Conservation (phyloP, 2,113 vertebrate genomes). For the Perca flavescens region DNA sequence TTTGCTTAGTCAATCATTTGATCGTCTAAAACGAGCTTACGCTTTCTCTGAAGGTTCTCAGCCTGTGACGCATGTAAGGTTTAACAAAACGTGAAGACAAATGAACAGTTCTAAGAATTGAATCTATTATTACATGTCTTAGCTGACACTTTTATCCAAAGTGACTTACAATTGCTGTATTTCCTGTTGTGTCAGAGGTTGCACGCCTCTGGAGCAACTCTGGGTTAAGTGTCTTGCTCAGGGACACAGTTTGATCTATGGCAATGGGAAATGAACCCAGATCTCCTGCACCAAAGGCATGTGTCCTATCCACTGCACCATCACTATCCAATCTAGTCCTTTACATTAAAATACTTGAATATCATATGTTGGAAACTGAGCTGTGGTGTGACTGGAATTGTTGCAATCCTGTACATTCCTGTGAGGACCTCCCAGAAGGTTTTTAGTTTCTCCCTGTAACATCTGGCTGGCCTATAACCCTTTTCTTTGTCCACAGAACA, state of each 20-base stretch:
- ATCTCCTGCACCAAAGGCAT: too few relatives aligned
- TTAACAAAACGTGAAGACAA: neutral
- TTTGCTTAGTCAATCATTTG: conserved; percentile 22
- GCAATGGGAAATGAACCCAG: too few relatives aligned
- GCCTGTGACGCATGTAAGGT: neutral
- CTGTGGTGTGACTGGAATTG: neutral
- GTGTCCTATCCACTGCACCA: too few relatives aligned
- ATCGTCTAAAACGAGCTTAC: neutral
- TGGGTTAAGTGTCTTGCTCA: too few relatives aligned
- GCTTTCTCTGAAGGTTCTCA: neutral
- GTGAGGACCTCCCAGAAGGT: neutral
- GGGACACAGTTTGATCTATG: too few relatives aligned
- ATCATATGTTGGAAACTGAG: neutral
- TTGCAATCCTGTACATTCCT: neutral
- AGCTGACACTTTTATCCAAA: too few relatives aligned
- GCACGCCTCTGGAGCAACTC: too few relatives aligned
- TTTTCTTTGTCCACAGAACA: conserved; percentile 3
- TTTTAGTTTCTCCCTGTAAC: neutral
- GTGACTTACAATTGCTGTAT: too few relatives aligned
- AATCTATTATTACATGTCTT: too few relatives aligned
- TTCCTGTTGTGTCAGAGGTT: too few relatives aligned
- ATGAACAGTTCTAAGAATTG: neutral
- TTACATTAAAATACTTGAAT: neutral
- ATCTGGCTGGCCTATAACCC: neutral
- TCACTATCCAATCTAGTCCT: neutral